A percentile compares a stretch with the other conserved stretches of the same genome.
Conservation (phyloP, 2,113 vertebrate genomes). For the Pygoscelis adeliae region DNA sequence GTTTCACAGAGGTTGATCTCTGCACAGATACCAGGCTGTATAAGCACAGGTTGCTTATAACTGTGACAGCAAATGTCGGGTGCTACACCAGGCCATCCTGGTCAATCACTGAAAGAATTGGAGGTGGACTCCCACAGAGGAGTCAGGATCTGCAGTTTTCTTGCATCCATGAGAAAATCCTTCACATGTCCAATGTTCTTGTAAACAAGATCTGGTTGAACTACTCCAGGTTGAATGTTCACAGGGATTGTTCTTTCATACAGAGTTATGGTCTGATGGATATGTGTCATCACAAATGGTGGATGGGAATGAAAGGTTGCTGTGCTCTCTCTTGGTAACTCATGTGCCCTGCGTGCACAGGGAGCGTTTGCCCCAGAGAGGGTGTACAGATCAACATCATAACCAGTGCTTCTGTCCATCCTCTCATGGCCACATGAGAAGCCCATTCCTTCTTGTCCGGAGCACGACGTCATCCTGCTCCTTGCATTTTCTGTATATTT, state of each 20-base stretch:
- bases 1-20: background rate
- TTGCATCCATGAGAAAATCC: background rate
- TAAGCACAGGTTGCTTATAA: background rate
- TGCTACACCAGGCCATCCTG: background rate
- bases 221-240: background rate
- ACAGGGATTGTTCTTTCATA: background rate
- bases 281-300: background rate
- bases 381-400: background rate
- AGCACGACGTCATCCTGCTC: background rate
- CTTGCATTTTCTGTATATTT: background rate
- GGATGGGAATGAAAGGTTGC: background rate
- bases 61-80: background rate
- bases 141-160: background rate
- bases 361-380: background rate
- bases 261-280: background rate
- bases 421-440: background rate
- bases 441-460: background rate
- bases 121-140: background rate
- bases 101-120: background rate
- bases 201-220: background rate
- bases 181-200: background rate
- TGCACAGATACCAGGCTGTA: background rate
- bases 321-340: background rate
- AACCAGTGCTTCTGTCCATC: background rate
- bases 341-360: rapidly evolving